These are phyloP conservation scores for Sparus aurata DNA, from an alignment of 2,797 vertebrate species.

Conservation along the genomic window DNA sequence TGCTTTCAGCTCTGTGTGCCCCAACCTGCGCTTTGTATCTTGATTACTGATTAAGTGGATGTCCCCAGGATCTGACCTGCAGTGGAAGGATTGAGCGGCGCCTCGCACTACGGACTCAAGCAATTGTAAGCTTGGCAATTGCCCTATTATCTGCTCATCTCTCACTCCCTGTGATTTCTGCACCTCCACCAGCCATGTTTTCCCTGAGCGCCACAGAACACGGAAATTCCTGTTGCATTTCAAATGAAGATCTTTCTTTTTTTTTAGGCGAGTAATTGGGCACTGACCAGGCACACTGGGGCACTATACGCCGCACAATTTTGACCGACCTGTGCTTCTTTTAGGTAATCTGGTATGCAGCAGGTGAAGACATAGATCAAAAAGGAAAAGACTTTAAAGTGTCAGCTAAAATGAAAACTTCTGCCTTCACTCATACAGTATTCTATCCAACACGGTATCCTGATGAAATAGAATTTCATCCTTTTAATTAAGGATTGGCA, in stretches of 20 bases:
- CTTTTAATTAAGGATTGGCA: neutral
- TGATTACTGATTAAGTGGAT: conserved; percentile 67
- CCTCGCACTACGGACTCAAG: conserved; percentile 33
- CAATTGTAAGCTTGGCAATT: conserved; percentile 45
- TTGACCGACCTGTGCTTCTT: neutral
- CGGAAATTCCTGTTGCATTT: neutral
- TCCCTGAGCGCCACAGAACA: neutral
- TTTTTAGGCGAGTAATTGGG: neutral
- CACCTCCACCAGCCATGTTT: conserved; percentile 6
- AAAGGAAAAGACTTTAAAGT: neutral
- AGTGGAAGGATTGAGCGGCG: conserved; percentile 30
- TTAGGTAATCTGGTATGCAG: neutral
- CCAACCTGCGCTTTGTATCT: conserved; percentile 65
- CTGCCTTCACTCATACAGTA: neutral
- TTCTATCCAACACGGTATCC: neutral
- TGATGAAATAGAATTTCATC: neutral
- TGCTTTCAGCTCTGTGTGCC: conserved; percentile 62
- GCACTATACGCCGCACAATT: neutral
- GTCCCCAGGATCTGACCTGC: conserved; percentile 54
- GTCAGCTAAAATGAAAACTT: neutral
- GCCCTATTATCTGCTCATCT: conserved; percentile 48
- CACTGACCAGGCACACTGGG: neutral
- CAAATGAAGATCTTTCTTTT: conserved; percentile 15
- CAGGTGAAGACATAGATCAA: neutral
- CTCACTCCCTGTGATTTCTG: conserved; percentile 23